Percentiles rank a stretch among this genome's conserved stretches.
Evolutionary conservation across 2,113 vertebrate genomes (phyloP).

Genomic region (Microcebus tavaratra): DNA sequence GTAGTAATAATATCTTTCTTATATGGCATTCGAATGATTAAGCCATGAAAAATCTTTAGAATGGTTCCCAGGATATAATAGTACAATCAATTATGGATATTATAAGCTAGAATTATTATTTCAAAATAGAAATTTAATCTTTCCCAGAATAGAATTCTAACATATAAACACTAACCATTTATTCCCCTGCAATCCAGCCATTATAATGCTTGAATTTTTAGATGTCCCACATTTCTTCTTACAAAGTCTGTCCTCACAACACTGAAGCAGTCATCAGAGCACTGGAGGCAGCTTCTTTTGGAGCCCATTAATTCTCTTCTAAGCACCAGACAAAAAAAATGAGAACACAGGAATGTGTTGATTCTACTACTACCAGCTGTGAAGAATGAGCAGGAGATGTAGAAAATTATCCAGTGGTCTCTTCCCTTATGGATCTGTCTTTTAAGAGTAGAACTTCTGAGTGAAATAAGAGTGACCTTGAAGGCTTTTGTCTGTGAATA

Average conservation of each 20-base stretch:
- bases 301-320: constrained; percentile 25
- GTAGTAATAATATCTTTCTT: background rate
- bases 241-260: background rate
- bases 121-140: background rate
- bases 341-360: background rate
- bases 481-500: constrained; percentile 8
- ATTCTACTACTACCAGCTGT: background rate
- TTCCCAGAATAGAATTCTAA: background rate
- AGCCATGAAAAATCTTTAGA: background rate
- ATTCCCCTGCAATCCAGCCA: background rate
- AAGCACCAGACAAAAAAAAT: background rate
- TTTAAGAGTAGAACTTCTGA: background rate
- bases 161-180: background rate
- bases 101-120: background rate
- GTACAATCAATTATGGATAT: background rate
- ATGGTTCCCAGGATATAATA: background rate
- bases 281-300: background rate
- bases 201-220: background rate
- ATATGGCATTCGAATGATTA: background rate
- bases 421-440: background rate
- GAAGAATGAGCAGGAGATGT: background rate
- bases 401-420: background rate
- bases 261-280: background rate
- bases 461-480: background rate
- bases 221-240: background rate